These are phyloP conservation scores for Saccostrea cuccullata DNA, from an alignment of 1,140 invertebrate species.

Conservation along the genomic window DNA sequence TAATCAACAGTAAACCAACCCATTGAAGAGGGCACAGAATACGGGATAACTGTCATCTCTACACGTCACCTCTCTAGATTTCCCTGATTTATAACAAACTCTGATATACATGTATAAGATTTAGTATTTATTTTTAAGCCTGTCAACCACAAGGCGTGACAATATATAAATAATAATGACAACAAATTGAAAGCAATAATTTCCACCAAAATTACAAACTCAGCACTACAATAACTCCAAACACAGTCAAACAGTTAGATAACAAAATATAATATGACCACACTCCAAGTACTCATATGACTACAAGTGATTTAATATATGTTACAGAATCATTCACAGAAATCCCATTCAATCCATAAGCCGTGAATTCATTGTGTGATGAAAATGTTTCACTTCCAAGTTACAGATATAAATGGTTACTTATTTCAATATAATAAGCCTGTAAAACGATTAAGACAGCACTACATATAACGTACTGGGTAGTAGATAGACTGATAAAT, in stretches of 20 bases:
- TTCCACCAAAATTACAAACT: constrained; percentile 11
- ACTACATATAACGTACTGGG: not conserved
- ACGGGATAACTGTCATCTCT: not conserved
- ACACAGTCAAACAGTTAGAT: constrained; percentile 26
- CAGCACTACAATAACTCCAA: constrained; percentile 24
- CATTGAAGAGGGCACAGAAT: not conserved
- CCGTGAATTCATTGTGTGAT: constrained; percentile 23
- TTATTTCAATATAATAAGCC: not conserved
- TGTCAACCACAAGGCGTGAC: constrained; percentile 25
- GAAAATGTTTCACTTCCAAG: constrained; percentile 25
- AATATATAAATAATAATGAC: constrained; percentile 34
- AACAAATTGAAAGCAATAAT: constrained; percentile 19
- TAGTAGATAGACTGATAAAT: not conserved
- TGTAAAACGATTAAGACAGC: not conserved
- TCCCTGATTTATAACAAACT: not conserved
- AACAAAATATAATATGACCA: not conserved
- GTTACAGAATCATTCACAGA: not conserved
- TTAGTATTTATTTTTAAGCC: constrained; percentile 30
- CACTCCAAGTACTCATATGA: not conserved
- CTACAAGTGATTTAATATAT: not conserved
- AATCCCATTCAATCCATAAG: constrained; percentile 29
- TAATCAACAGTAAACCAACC: no score
- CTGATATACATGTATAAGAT: not conserved
- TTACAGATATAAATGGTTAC: constrained; percentile 21
- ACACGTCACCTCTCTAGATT: not conserved